Percentiles rank a stretch among this genome's conserved stretches.
These are phyloP conservation scores for Calameuta idolon DNA, from an alignment of 2,888 invertebrate species.

Conservation along the genomic window DNA sequence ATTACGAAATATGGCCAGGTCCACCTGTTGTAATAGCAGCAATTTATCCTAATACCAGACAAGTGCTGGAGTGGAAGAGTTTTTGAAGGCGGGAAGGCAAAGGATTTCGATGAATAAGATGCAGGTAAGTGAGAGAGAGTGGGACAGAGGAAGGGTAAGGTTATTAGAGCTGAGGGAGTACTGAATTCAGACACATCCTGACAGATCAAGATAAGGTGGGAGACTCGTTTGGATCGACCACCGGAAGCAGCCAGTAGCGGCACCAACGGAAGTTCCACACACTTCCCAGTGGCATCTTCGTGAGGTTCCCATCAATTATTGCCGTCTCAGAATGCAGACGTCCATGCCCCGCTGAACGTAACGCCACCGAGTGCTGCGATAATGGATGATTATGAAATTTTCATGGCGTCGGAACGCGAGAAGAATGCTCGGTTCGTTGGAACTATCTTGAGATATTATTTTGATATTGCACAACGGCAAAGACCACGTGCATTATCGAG, in stretches of 20 bases:
- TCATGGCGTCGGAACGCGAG: neutral
- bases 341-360: neutral
- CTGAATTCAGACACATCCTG: neutral
- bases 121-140: conserved; percentile 14
- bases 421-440: neutral
- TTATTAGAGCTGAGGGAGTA: neutral
- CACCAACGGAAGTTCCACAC: neutral
- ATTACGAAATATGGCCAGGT: conserved; percentile 55
- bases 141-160: neutral
- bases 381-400: neutral
- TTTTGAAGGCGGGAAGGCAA: neutral
- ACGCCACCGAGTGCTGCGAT: neutral
- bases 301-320: neutral
- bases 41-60: conserved; percentile 54
- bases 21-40: conserved; percentile 55
- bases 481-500: neutral
- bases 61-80: conserved; percentile 12
- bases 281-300: neutral
- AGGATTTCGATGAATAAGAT: conserved; percentile 5
- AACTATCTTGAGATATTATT: neutral
- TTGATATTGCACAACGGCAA: neutral
- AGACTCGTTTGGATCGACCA: neutral
- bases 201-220: neutral
- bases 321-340: neutral
- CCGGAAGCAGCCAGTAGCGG: neutral